A percentile compares a stretch with the other conserved stretches of the same genome.
phyloP scores from a whole-genome alignment of 2,113 vertebrate species.

The Lepidothrix coronata region DNA sequence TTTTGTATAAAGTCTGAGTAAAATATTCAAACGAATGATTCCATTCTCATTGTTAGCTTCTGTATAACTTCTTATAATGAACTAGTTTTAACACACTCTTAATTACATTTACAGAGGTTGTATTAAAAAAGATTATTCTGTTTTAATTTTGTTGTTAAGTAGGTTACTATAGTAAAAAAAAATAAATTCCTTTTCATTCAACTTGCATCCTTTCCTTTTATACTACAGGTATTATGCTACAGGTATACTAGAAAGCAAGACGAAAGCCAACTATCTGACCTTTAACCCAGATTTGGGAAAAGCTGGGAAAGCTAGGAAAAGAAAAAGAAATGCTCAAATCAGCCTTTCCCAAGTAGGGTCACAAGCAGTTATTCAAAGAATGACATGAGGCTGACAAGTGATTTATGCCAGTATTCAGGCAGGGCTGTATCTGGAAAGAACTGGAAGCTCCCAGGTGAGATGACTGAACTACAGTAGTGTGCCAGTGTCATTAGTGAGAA shows the following conservation, averaged over 20 bases:
- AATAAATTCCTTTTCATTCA: neutral
- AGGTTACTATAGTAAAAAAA: neutral
- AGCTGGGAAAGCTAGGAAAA: neutral
- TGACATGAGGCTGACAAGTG: neutral
- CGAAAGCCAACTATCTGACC: neutral
- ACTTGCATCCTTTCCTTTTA: neutral
- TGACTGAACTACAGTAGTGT: neutral
- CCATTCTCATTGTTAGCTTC: conserved; percentile 2
- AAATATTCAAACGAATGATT: conserved; percentile 8
- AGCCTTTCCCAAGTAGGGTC: neutral
- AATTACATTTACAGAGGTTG: conserved; percentile 9
- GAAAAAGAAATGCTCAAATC: neutral
- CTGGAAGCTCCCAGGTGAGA: neutral
- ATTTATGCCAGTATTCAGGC: neutral
- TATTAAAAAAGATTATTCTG: neutral
- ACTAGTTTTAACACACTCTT: conserved; percentile 28
- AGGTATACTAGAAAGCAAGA: neutral
- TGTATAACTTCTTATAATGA: neutral
- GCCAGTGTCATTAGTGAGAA: neutral
- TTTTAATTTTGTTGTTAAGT: neutral
- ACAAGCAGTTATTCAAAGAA: neutral
- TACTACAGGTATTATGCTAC: neutral
- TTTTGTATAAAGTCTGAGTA: conserved; percentile 3
- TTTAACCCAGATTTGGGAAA: neutral
- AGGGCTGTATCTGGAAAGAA: neutral